Evolutionary conservation across 2,113 vertebrate species (phyloP), one percentile per base, ranked within the genome.

Genomic region (Onychostruthus taczanowskii): DNA sequence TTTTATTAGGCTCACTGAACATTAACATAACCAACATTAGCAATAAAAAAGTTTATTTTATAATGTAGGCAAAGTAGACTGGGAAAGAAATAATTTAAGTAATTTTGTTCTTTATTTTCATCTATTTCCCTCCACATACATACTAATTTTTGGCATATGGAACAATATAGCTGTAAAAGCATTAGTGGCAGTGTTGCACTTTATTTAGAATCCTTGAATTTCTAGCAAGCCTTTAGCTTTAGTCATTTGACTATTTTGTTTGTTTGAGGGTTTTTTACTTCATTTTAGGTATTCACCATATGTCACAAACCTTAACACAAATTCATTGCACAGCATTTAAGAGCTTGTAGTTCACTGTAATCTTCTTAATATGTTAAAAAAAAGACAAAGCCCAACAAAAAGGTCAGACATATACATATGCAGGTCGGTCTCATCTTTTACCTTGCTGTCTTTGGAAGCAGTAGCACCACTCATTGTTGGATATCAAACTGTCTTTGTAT

Each of bases 391-490:
- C 16, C 41, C n/a, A 72, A 82, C 58, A 76, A 49, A 53, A 81
- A 87, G 31, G 23, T 81, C 72, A 91, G 49, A 47, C 49, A 56
- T 22, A 50, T 4, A 28, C 33, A 73, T 11, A 55, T 7, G 21
- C 10, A 55, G 19, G 30, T 37, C 79, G 52, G 31, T 74, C 35
- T 86, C 35, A 74, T 94, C 30, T 56, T 95, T 96, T 98, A 99
- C 99, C 99, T 98, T 99, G 99, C 95, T 99, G 99, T 88, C 98
- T 99, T 96, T 99, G 99, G 97, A 99, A 99, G 96, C 99, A 99
- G 61, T 99, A 99, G 97, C 99, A 99, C 99, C 99, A 99, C 88
- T 99, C 99, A 22, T 99, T 99, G 97, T 99, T 99, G 95, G 98
- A 99, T 97, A 99, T 98, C 64, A 99, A 97, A 84, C 98, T 98